Conservation (phyloP, 1,140 invertebrate genomes). For the Archivesica marissinica region DNA sequence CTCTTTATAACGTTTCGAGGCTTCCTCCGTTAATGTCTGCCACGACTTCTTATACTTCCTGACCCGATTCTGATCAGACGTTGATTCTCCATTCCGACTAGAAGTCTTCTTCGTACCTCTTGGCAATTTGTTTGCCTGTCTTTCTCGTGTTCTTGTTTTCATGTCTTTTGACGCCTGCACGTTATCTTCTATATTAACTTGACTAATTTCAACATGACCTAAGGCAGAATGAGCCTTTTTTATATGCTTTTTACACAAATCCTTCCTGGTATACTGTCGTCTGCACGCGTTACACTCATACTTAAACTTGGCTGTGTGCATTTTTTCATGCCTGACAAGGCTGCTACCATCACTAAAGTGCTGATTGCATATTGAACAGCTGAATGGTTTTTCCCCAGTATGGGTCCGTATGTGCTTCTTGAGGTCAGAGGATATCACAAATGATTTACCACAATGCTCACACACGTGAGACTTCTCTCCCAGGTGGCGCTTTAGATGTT, state of each 20-base stretch:
- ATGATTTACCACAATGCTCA: conserved; percentile 59
- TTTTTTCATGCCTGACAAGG: conserved; percentile 19
- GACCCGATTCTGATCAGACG: background rate
- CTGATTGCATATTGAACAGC: conserved; percentile 6
- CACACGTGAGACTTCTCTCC: conserved; percentile 42
- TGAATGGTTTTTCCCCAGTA: conserved; percentile 51
- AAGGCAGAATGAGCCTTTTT: conserved; percentile 17
- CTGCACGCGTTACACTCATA: conserved; percentile 25
- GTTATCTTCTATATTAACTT: background rate
- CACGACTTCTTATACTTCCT: conserved; percentile 21
- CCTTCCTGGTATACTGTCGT: conserved; percentile 6
- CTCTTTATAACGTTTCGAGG: conserved; percentile 33
- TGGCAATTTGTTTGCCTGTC: background rate
- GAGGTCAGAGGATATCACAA: conserved; percentile 46
- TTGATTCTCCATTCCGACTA: background rate
- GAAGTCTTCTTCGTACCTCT: background rate
- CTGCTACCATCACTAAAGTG: conserved; percentile 51
- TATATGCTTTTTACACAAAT: conserved; percentile 47
- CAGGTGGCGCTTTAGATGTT: conserved; percentile 37
- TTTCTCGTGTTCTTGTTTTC: background rate
- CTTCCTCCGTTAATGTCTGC: conserved; percentile 28
- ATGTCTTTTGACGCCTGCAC: background rate
- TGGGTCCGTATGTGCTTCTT: conserved; percentile 54
- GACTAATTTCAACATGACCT: background rate
- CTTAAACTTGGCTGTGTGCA: conserved; percentile 30